These are phyloP conservation scores for Coboldia fuscipes DNA, from an alignment of 1,140 invertebrate genomes.

Conservation along the genomic window DNA sequence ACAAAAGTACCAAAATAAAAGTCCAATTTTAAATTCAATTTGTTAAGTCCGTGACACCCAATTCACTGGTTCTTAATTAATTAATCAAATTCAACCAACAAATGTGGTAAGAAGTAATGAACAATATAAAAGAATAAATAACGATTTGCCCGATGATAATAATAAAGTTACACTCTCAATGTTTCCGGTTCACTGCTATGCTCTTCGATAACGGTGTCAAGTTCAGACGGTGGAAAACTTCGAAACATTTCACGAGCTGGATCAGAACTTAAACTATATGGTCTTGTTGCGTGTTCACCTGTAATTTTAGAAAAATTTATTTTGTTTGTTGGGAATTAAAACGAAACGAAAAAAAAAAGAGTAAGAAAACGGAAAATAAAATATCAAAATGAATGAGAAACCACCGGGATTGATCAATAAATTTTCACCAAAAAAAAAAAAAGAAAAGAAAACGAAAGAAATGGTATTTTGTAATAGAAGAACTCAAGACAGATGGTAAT, in stretches of 20 bases:
- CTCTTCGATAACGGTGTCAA: conserved; percentile 64
- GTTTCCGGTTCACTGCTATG: conserved; percentile 45
- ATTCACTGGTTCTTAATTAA: too few relatives aligned
- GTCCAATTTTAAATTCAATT: too few relatives aligned
- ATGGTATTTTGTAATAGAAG: too few relatives aligned
- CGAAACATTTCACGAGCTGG: conserved; percentile 35
- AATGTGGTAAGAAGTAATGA: too few relatives aligned
- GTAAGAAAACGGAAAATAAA: neutral
- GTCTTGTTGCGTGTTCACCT: conserved; percentile 30
- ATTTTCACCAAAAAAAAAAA: neutral
- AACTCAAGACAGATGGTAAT: too few relatives aligned
- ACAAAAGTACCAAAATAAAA: too few relatives aligned
- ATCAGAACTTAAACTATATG: conserved; percentile 39
- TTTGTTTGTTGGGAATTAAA: neutral
- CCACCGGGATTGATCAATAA: neutral
- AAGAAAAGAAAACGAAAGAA: neutral
- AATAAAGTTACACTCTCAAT: too few relatives aligned
- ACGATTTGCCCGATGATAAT: too few relatives aligned
- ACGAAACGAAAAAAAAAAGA: conserved; percentile 2
- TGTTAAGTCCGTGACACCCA: too few relatives aligned
- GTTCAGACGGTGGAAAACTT: conserved; percentile 45
- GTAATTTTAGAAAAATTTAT: neutral
- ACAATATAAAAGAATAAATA: too few relatives aligned
- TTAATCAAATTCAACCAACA: too few relatives aligned
- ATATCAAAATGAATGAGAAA: neutral